Evolutionary conservation across 1,140 invertebrate species (phyloP).

Genomic region (Cotesia glomerata): DNA sequence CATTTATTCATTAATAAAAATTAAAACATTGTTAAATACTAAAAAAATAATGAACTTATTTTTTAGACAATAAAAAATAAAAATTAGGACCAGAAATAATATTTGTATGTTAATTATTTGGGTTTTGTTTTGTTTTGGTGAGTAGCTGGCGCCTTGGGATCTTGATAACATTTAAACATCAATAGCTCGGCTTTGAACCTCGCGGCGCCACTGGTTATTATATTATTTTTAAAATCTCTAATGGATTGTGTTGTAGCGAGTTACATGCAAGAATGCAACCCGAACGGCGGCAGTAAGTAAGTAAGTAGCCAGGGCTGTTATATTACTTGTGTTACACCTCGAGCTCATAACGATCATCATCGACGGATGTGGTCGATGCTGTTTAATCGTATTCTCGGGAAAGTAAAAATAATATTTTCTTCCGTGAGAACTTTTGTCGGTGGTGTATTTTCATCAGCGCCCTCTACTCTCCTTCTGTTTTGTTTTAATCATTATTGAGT

Average conservation of each 20-base stretch:
- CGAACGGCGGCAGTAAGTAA: conserved; percentile 41
- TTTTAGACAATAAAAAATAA: no score
- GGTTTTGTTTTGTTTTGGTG: neutral
- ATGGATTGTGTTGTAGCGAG: conserved; percentile 31
- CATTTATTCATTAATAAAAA: no score
- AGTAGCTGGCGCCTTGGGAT: neutral
- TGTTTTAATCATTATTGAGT: neutral
- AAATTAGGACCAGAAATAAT: no score
- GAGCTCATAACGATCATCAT: conserved; percentile 55
- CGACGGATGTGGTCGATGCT: conserved; percentile 58
- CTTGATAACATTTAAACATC: conserved; percentile 10
- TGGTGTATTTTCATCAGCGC: conserved; percentile 27
- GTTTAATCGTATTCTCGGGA: conserved; percentile 56
- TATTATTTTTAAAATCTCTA: conserved; percentile 11
- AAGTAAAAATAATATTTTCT: conserved; percentile 50
- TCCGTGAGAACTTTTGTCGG: conserved; percentile 56
- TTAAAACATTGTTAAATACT: no score
- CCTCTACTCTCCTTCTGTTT: neutral
- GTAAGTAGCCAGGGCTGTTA: conserved; percentile 31
- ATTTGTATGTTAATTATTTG: neutral
- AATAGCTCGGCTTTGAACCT: conserved; percentile 1
- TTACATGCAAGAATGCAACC: conserved; percentile 55
- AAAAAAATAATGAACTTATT: no score
- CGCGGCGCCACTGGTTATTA: conserved; percentile 37
- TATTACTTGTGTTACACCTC: conserved; percentile 48